Conservation (phyloP, 2,888 invertebrate species). For the Orthosia incerta region DNA sequence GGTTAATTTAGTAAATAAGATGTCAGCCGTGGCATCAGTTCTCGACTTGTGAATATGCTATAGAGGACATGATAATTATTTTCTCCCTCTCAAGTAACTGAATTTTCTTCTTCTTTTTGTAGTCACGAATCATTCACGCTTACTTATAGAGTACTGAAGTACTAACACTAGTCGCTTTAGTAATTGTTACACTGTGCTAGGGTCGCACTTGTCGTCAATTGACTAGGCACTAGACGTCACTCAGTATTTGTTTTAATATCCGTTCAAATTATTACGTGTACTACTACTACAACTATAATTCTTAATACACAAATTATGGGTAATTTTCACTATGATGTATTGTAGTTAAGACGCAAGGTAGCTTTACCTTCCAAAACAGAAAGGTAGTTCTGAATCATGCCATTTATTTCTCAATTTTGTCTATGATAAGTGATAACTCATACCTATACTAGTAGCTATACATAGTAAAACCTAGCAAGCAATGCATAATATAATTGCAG, state of each 20-base stretch:
- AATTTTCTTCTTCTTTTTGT: not conserved
- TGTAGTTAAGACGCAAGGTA: not conserved
- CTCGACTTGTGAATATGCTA: not conserved
- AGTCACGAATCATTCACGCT: conserved; percentile 3
- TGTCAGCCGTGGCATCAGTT: not conserved
- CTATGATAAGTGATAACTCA: not conserved
- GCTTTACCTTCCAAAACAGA: not conserved
- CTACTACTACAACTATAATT: too few species aligned
- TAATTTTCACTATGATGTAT: not conserved
- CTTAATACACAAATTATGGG: not conserved
- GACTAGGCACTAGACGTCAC: conserved; percentile 1
- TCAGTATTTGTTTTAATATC: conserved; percentile 14
- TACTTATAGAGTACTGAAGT: not conserved
- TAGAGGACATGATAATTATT: not conserved
- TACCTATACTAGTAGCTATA: not conserved
- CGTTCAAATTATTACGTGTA: not conserved
- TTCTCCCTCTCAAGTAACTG: not conserved
- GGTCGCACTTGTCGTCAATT: conserved; percentile 6
- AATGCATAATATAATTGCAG: not conserved
- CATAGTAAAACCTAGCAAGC: not conserved
- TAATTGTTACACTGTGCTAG: conserved; percentile 22
- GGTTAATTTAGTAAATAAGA: too few species aligned
- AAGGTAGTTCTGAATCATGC: not conserved
- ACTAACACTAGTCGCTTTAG: not conserved
- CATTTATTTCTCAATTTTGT: not conserved